Percentiles rank a stretch among this genome's conserved stretches.
Conservation (phyloP, 2,113 vertebrate species). For the Heterocephalus glaber region DNA sequence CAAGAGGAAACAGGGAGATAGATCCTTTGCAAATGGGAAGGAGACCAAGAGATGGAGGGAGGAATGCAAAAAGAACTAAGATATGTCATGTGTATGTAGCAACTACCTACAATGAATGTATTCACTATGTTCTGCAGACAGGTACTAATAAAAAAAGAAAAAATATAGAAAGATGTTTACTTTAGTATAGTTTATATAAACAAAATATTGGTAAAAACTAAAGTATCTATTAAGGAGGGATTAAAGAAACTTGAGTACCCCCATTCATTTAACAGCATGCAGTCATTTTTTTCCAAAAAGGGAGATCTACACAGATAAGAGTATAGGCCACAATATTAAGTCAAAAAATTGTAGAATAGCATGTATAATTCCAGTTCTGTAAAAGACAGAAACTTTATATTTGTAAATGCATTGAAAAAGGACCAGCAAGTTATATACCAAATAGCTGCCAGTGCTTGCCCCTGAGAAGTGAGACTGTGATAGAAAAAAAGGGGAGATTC, state of each 20-base stretch:
- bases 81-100: neutral
- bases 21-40: neutral
- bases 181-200: conserved; percentile 53
- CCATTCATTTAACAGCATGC: neutral
- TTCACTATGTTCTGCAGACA: neutral
- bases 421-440: neutral
- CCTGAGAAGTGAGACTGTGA: conserved; percentile 1
- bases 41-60: neutral
- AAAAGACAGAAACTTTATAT: conserved; percentile 37
- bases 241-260: conserved; percentile 31
- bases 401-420: conserved; percentile 38
- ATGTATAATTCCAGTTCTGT: conserved; percentile 21
- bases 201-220: conserved; percentile 38
- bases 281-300: neutral
- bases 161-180: neutral
- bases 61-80: neutral
- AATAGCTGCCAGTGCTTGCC: neutral
- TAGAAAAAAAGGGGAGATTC: neutral
- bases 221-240: conserved; percentile 28
- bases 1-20: neutral
- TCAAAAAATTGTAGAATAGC: conserved; percentile 40
- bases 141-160: neutral
- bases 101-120: neutral
- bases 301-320: neutral
- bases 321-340: neutral